Evolutionary conservation across 2,113 vertebrate species (phyloP).

Genomic region (Corythornis cristatus): DNA sequence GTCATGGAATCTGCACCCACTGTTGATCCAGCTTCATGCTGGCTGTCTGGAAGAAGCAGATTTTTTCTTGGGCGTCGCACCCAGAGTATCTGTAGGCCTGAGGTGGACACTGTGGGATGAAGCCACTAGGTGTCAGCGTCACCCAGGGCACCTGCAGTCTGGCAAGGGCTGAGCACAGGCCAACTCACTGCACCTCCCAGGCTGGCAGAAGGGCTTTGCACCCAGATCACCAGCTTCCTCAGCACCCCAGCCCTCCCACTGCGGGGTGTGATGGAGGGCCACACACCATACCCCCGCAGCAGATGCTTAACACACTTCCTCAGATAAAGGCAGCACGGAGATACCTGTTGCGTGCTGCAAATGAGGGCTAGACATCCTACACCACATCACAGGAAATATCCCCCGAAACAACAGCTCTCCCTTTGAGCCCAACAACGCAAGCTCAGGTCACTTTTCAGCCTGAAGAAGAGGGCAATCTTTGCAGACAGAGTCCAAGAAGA

Average conservation of each 20-base stretch:
- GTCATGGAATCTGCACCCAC: accelerated
- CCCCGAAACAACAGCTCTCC: neutral
- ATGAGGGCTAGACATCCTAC: accelerated
- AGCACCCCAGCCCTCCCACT: neutral
- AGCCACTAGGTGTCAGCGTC: constrained; percentile 54
- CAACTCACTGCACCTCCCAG: neutral
- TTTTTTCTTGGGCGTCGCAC: accelerated
- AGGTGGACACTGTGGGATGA: neutral
- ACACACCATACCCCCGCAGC: accelerated
- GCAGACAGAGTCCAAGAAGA: neutral
- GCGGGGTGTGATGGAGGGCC: neutral
- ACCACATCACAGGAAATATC: neutral
- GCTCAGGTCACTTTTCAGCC: neutral
- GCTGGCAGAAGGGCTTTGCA: neutral
- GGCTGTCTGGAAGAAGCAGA: neutral
- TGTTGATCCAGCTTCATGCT: accelerated
- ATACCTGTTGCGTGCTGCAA: neutral
- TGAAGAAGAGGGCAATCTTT: neutral
- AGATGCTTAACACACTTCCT: neutral
- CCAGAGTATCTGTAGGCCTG: neutral
- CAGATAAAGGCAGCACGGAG: neutral
- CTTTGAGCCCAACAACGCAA: neutral
- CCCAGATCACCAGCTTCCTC: accelerated
- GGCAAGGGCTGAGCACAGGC: neutral
- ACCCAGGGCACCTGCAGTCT: neutral